phyloP scores from a whole-genome alignment of 2,888 invertebrate genomes.

The Tribolium freemani region DNA sequence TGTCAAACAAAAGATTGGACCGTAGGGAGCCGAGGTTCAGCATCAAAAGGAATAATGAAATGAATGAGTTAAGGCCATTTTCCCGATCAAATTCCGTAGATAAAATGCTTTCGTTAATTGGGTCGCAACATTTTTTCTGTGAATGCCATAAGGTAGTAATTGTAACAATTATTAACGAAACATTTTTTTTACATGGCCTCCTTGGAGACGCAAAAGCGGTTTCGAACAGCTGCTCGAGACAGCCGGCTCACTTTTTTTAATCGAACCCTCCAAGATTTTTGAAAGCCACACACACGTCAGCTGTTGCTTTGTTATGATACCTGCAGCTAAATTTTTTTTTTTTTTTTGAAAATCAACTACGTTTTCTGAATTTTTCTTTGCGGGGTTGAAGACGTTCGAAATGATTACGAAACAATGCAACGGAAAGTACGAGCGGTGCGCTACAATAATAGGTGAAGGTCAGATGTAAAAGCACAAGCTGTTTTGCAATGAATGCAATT shows the following conservation, averaged over 20 bases:
- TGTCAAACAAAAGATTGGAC: neutral
- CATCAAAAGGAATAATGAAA: too few species aligned
- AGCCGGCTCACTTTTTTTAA: conserved; percentile 39
- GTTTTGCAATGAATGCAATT: conserved; percentile 47
- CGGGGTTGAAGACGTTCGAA: neutral
- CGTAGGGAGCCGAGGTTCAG: too few species aligned
- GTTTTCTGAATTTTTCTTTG: too few species aligned
- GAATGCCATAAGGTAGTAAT: neutral
- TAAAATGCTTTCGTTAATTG: neutral
- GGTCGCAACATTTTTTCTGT: neutral
- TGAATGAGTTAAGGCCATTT: neutral
- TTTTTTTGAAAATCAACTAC: too few species aligned
- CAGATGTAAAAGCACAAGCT: conserved; percentile 46
- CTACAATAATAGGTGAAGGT: conserved; percentile 48
- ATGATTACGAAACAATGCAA: conserved; percentile 45
- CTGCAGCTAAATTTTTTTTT: too few species aligned
- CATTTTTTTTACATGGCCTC: conserved; percentile 6
- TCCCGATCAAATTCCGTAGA: neutral
- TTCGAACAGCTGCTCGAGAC: conserved; percentile 37
- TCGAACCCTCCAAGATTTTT: conserved; percentile 52
- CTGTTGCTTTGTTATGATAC: conserved; percentile 55
- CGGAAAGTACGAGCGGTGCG: conserved; percentile 41
- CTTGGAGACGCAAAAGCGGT: conserved; percentile 19
- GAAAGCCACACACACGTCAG: conserved; percentile 55
- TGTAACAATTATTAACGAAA: neutral